Percentiles rank a stretch among this genome's conserved stretches.
These are phyloP conservation scores for Sitophilus oryzae DNA, from an alignment of 1,140 invertebrate genomes.

Conservation along the genomic window DNA sequence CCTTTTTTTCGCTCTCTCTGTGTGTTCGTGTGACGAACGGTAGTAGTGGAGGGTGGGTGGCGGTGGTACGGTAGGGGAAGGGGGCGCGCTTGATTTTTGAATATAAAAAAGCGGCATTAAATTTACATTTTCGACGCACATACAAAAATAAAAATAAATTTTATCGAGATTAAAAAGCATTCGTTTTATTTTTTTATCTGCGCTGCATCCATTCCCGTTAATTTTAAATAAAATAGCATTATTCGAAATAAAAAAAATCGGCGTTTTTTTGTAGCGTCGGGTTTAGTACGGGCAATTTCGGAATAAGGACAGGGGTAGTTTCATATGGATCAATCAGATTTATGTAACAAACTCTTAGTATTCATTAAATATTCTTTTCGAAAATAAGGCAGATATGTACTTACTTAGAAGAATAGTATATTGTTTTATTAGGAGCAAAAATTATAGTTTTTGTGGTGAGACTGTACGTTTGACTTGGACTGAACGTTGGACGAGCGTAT, in stretches of 20 bases:
- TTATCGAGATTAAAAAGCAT: slow-evolving; percentile 19
- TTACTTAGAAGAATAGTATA: too few species aligned
- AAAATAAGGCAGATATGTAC: too few species aligned
- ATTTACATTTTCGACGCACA: slow-evolving; percentile 18
- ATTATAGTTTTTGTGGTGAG: too few species aligned
- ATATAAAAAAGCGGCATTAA: slow-evolving; percentile 8
- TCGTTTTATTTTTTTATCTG: slow-evolving; percentile 15
- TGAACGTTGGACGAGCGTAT: too few species aligned
- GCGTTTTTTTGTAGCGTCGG: background rate
- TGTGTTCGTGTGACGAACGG: too few species aligned
- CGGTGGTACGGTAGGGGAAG: background rate
- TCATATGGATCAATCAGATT: too few species aligned
- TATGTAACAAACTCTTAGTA: too few species aligned
- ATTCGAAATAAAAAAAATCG: background rate
- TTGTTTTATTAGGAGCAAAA: too few species aligned
- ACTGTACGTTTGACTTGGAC: too few species aligned
- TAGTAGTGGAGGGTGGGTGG: background rate
- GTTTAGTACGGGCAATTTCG: background rate
- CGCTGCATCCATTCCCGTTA: slow-evolving; percentile 7
- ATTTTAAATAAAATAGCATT: slow-evolving; percentile 9
- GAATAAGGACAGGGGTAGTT: too few species aligned
- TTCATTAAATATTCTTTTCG: too few species aligned
- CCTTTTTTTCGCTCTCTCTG: background rate
- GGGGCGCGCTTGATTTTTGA: too few species aligned
- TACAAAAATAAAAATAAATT: slow-evolving; percentile 20